Percentiles rank a stretch among this genome's conserved stretches.
Evolutionary conservation across 2,888 invertebrate species (phyloP).

Genomic region (Drosophila ustulata): DNA sequence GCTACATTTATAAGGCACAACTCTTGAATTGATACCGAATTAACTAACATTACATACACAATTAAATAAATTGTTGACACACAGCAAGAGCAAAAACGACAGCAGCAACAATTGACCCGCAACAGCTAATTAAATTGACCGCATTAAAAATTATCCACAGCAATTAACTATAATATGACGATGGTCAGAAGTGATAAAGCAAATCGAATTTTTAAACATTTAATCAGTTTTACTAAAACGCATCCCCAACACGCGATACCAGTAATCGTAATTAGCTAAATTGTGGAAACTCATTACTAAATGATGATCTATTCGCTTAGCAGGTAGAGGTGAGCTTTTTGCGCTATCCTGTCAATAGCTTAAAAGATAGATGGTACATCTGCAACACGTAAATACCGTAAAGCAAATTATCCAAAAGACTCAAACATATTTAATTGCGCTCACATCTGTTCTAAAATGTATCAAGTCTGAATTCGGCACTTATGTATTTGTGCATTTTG

Average conservation of each 20-base stretch:
- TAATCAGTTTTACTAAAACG: conserved; percentile 13
- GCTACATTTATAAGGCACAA: conserved; percentile 79
- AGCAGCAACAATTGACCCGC: conserved; percentile 17
- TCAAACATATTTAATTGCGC: no score
- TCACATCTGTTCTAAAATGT: no score
- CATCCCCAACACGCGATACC: background rate
- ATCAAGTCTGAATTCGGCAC: background rate
- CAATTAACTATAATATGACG: conserved; percentile 68
- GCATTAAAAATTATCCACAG: conserved; percentile 71
- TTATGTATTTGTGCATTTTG: background rate
- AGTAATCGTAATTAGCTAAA: conserved; percentile 31
- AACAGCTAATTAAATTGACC: conserved; percentile 70
- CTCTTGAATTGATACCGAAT: conserved; percentile 70
- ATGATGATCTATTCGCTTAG: no score
- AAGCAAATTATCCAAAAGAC: no score
- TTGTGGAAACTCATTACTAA: no score
- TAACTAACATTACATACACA: conserved; percentile 51
- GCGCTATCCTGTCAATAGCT: no score
- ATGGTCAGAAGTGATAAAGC: conserved; percentile 56
- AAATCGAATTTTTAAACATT: conserved; percentile 18
- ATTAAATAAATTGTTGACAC: conserved; percentile 64
- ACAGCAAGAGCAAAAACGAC: conserved; percentile 28
- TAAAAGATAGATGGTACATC: no score
- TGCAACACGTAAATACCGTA: no score
- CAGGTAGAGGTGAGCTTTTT: no score